Percentiles rank a stretch among this genome's conserved stretches.
Evolutionary conservation across 1,140 invertebrate species (phyloP).

Genomic region (Amphibalanus amphitrite): DNA sequence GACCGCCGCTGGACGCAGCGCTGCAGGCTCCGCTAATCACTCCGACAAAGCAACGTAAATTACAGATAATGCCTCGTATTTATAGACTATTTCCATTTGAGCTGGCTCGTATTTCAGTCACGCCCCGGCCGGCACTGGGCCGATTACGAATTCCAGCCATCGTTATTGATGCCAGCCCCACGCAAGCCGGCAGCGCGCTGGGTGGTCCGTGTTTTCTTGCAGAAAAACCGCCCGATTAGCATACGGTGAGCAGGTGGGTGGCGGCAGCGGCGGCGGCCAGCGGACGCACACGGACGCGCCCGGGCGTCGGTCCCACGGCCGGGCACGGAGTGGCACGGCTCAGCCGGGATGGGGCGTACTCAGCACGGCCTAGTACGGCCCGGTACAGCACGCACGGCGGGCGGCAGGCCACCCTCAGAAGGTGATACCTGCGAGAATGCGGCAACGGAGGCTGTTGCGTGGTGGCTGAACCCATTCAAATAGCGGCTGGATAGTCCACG

Average conservation of each 20-base stretch:
- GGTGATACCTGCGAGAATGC: no score
- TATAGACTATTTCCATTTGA: slow-evolving; percentile 1
- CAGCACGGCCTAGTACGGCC: no score
- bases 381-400: no score
- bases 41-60: neutral
- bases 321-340: no score
- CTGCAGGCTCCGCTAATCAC: neutral
- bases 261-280: no score
- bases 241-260: neutral
- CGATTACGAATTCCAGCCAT: neutral
- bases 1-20: neutral
- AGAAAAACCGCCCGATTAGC: neutral
- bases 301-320: no score
- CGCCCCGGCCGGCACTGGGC: no score
- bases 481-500: no score
- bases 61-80: neutral
- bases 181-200: neutral
- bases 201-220: neutral
- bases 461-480: no score
- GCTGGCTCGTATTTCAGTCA: neutral
- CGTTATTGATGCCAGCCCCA: neutral
- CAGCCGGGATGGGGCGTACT: no score
- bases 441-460: no score
- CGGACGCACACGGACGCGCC: neutral
- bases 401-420: no score